Conservation (phyloP, 2,113 vertebrate genomes). For the Protobothrops flavoviridis region DNA sequence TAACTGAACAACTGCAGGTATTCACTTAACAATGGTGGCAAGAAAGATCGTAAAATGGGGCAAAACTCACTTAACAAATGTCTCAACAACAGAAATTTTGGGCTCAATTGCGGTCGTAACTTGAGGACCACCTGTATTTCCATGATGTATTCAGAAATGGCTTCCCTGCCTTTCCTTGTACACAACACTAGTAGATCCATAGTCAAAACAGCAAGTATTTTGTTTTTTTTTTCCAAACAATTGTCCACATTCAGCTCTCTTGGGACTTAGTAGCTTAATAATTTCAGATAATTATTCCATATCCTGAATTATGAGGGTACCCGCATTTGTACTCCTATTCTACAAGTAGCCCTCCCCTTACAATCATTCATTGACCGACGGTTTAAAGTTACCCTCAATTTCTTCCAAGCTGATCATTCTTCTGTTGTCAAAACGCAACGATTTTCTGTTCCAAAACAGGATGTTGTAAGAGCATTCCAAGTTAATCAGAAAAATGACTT, state of each 20-base stretch:
- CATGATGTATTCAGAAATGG: background rate
- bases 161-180: background rate
- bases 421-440: background rate
- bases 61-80: no score
- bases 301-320: background rate
- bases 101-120: no score
- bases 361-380: background rate
- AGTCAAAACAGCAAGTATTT: background rate
- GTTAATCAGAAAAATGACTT: slow-evolving; percentile 29
- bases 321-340: background rate
- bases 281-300: background rate
- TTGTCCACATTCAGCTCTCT: background rate
- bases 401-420: background rate
- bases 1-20: no score
- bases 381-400: background rate
- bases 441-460: background rate
- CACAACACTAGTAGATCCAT: background rate
- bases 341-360: background rate
- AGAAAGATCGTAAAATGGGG: no score
- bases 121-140: background rate
- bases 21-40: no score
- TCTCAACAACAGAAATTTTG: no score
- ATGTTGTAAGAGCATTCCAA: no score
- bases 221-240: background rate
- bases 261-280: no score